Conservation (phyloP, 2,113 vertebrate species). For the Pseudorasbora parva region DNA sequence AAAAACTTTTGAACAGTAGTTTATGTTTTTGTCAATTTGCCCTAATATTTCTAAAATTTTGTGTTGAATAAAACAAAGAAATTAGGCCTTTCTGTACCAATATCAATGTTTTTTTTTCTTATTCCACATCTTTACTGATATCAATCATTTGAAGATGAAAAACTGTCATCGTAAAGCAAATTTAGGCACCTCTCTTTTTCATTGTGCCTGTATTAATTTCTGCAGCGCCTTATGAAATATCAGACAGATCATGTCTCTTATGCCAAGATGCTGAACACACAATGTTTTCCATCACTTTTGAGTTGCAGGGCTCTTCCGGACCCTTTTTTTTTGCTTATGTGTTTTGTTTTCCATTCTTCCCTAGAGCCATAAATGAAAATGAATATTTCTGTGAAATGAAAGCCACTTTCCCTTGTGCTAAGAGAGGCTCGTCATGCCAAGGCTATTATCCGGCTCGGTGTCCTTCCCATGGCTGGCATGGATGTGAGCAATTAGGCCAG, state of each 20-base stretch:
- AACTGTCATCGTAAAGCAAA: constrained; percentile 26
- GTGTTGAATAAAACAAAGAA: background rate
- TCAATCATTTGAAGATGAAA: constrained; percentile 16
- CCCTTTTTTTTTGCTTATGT: constrained; percentile 37
- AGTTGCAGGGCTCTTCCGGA: constrained; percentile 48
- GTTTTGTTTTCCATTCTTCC: constrained; percentile 54
- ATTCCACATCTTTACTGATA: background rate
- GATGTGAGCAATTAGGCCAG: constrained; percentile 78
- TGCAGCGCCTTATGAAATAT: constrained; percentile 51
- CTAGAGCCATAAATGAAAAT: constrained; percentile 55
- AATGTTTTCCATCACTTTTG: constrained; percentile 50
- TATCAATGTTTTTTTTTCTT: constrained; percentile 45
- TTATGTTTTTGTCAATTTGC: background rate
- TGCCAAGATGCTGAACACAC: constrained; percentile 52
- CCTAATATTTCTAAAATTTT: background rate
- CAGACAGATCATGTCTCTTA: constrained; percentile 52
- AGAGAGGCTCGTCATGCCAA: constrained; percentile 62
- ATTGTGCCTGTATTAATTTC: constrained; percentile 44
- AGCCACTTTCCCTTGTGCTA: constrained; percentile 40
- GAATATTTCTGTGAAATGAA: constrained; percentile 56
- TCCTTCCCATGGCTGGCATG: constrained; percentile 71
- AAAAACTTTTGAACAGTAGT: background rate
- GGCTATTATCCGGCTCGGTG: constrained; percentile 71
- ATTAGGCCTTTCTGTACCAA: background rate
- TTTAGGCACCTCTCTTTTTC: constrained; percentile 36